A percentile compares a stretch with the other conserved stretches of the same genome.
Evolutionary conservation across 2,797 vertebrate genomes (phyloP).

Genomic region (Dendrocincla tyrannina): DNA sequence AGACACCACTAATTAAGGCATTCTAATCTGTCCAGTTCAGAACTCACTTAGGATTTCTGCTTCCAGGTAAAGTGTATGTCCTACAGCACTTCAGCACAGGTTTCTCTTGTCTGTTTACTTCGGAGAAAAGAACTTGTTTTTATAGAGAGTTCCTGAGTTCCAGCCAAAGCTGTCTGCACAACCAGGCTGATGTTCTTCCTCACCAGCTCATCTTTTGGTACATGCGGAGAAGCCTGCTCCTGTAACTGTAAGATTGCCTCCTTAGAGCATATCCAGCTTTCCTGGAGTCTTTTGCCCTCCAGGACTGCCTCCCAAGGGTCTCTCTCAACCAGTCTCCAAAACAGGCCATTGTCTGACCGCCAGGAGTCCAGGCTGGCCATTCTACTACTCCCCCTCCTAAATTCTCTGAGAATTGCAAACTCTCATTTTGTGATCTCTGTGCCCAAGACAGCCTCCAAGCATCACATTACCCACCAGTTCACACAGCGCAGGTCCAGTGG

Average conservation of each 20-base stretch:
- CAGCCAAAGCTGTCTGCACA: neutral
- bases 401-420: neutral
- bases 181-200: neutral
- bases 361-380: neutral
- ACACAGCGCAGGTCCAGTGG: neutral
- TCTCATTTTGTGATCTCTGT: accelerated
- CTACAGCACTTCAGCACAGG: neutral
- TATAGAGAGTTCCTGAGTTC: neutral
- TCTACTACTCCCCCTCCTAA: neutral
- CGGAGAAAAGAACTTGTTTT: neutral
- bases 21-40: neutral
- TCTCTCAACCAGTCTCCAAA: neutral
- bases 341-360: neutral
- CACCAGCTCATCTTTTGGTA: neutral
- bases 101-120: neutral
- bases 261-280: neutral
- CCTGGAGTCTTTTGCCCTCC: neutral
- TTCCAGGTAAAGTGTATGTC: neutral
- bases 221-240: neutral
- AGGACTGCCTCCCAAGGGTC: neutral
- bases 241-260: neutral
- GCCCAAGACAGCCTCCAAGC: neutral
- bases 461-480: neutral
- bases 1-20: neutral
- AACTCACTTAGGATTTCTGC: neutral